Conservation (phyloP, 2,888 invertebrate genomes). For the Patella ulyssiponensis region DNA sequence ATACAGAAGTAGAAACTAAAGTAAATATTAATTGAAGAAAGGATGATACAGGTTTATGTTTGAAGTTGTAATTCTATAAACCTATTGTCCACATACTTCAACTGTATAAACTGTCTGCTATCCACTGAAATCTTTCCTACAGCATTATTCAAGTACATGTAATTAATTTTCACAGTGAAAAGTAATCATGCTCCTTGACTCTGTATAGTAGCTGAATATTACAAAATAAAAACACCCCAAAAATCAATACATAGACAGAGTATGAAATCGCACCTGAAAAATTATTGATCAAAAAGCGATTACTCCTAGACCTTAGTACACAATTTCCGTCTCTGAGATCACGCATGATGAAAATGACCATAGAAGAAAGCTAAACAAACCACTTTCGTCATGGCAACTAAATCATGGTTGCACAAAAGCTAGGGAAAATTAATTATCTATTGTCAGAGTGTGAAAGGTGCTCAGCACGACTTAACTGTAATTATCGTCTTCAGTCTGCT, state of each 20-base stretch:
- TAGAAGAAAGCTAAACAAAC: conserved; percentile 13
- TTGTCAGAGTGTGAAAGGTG: conserved; percentile 18
- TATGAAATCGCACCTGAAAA: conserved; percentile 27
- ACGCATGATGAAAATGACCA: conserved; percentile 6
- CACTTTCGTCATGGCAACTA: conserved; percentile 27
- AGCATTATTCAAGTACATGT: no score
- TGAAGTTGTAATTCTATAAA: no score
- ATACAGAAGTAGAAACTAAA: no score
- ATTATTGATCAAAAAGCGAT: conserved; percentile 13
- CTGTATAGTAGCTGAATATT: no score
- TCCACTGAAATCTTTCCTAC: no score
- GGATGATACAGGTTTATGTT: no score
- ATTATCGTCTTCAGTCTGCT: conserved; percentile 16
- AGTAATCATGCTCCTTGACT: conserved; percentile 1
- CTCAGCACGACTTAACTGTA: conserved; percentile 15
- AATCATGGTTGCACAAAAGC: conserved; percentile 13
- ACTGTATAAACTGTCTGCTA: no score
- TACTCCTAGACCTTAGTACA: conserved; percentile 17
- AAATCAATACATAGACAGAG: conserved; percentile 5
- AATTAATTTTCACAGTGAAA: no score
- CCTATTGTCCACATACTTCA: no score
- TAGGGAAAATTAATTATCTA: conserved; percentile 25
- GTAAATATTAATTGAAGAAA: no score
- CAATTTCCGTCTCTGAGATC: conserved; percentile 22
- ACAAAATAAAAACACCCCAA: neutral